These are phyloP conservation scores for Sturnira hondurensis DNA, from an alignment of 2,113 vertebrate species.

Conservation along the genomic window DNA sequence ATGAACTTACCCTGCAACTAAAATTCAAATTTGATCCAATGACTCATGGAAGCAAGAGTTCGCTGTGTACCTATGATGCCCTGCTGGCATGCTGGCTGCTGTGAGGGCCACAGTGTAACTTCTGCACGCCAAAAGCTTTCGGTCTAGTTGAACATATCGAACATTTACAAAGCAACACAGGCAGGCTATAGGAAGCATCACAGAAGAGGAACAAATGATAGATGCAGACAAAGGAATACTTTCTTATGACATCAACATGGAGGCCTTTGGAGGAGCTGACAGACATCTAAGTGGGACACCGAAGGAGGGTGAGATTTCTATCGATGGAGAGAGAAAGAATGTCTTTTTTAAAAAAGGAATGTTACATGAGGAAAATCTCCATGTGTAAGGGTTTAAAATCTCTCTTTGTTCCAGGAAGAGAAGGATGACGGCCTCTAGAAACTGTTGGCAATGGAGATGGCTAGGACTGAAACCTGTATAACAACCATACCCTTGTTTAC, in stretches of 20 bases:
- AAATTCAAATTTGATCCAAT: background rate
- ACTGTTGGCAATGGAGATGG: background rate
- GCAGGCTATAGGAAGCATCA: background rate
- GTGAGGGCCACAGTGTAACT: background rate
- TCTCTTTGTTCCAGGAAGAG: background rate
- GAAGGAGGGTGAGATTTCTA: background rate
- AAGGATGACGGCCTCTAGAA: background rate
- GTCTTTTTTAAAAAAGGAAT: no score
- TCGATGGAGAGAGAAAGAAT: background rate
- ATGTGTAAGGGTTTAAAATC: background rate
- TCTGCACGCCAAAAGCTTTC: background rate
- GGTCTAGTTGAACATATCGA: background rate
- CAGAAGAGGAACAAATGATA: background rate
- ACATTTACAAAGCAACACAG: background rate
- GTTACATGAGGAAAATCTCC: background rate
- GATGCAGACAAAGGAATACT: background rate
- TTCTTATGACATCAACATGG: background rate
- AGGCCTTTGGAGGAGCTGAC: background rate
- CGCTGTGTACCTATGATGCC: background rate
- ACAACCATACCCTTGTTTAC: background rate
- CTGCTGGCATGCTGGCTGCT: background rate
- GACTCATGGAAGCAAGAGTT: background rate
- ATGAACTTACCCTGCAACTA: background rate
- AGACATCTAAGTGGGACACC: rapidly evolving
- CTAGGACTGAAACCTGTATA: background rate